A percentile compares a stretch with the other conserved stretches of the same genome.
Conservation (phyloP, 1,140 invertebrate genomes). For the Galendromus occidentalis region DNA sequence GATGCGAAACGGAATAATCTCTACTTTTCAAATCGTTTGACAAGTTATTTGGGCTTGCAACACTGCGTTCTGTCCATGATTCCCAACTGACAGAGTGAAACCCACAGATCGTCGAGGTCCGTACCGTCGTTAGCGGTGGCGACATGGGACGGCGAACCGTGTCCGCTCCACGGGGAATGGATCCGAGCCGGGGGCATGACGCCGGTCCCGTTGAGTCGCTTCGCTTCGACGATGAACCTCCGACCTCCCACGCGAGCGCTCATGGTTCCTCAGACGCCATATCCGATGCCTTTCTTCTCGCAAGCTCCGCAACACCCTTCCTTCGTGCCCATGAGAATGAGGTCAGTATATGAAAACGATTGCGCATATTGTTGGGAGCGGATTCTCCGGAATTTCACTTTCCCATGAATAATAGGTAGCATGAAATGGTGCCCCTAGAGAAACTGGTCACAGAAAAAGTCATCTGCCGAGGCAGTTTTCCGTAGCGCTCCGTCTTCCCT, state of each 20-base stretch:
- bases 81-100: too few species aligned
- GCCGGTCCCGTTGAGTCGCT: not conserved
- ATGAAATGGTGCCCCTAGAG: too few species aligned
- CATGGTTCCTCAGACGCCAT: not conserved
- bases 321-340: slow-evolving; percentile 4
- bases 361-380: too few species aligned
- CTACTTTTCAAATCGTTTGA: not conserved
- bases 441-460: too few species aligned
- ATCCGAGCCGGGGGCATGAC: not conserved
- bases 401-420: too few species aligned
- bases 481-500: too few species aligned
- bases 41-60: not conserved
- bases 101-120: not conserved
- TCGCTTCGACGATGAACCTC: not conserved
- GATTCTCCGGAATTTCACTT: too few species aligned
- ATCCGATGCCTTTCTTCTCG: not conserved
- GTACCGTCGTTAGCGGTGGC: not conserved
- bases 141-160: not conserved
- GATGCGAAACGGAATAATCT: not conserved
- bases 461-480: too few species aligned
- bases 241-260: not conserved
- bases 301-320: not conserved
- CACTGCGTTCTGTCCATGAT: too few species aligned
- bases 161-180: not conserved
- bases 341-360: not conserved